Percentiles rank a stretch among this genome's conserved stretches.
These are phyloP conservation scores for Heterohyrax brucei DNA, from an alignment of 2,797 vertebrate genomes.

Conservation along the genomic window DNA sequence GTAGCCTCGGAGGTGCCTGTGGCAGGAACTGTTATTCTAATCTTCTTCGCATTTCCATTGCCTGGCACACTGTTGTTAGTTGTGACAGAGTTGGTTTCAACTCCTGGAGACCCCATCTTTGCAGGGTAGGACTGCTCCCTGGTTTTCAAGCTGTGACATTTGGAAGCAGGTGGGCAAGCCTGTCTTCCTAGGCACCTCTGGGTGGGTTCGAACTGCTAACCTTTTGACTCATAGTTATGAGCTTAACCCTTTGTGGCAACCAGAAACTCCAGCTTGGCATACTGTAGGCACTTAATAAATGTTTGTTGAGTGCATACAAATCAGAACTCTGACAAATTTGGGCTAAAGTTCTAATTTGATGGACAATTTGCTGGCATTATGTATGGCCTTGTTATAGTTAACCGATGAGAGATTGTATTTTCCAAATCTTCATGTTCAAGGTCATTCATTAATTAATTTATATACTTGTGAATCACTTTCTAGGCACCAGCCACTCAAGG, in stretches of 20 bases:
- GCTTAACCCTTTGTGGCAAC: background rate
- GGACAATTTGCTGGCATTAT: background rate
- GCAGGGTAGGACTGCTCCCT: background rate
- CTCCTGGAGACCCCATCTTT: background rate
- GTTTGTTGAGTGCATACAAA: background rate
- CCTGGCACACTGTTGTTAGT: background rate
- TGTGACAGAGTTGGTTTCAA: background rate
- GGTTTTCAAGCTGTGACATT: background rate
- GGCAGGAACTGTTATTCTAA: too few relatives aligned
- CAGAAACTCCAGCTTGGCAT: background rate
- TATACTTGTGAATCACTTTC: background rate
- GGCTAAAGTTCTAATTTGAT: background rate
- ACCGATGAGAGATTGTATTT: background rate
- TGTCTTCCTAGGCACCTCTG: too few relatives aligned
- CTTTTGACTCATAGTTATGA: background rate
- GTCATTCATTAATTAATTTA: background rate
- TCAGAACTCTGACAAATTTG: background rate
- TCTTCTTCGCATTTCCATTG: background rate
- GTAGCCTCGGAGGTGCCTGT: background rate
- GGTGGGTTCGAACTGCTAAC: too few relatives aligned
- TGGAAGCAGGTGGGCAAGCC: background rate
- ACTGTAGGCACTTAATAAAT: background rate
- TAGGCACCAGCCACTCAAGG: background rate
- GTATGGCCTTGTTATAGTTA: background rate
- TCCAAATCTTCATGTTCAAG: background rate